These are phyloP conservation scores for Antigone vipio DNA, from an alignment of 2,113 vertebrate species.

Conservation along the genomic window DNA sequence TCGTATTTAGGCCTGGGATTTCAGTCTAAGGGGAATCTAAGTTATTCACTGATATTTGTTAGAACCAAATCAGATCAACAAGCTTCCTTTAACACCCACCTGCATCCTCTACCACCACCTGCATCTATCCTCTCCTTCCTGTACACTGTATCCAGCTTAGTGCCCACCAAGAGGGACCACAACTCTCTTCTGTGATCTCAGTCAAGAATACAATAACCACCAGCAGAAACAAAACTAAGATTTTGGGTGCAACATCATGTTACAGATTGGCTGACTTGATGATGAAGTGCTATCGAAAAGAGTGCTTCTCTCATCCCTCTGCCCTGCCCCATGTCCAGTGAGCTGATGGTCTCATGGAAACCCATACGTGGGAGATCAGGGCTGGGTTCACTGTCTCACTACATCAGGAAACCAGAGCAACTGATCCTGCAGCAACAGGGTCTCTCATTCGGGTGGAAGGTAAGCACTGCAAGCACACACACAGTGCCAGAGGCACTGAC, in stretches of 20 bases:
- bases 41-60: neutral
- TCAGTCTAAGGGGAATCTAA: neutral
- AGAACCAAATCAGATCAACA: neutral
- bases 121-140: neutral
- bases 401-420: neutral
- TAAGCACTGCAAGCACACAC: fast-evolving
- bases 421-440: neutral
- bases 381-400: neutral
- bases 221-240: neutral
- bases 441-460: neutral
- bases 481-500: neutral
- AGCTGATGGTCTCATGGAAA: neutral
- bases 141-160: neutral
- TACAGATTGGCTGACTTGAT: neutral
- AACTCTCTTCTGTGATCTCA: neutral
- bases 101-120: neutral
- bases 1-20: neutral
- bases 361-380: fast-evolving
- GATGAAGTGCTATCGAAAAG: neutral
- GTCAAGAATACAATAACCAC: neutral
- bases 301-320: neutral
- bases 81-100: neutral
- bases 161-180: neutral
- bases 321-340: neutral
- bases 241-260: neutral